Base-by-base conservation (phyloP, 1,140 invertebrate species). In the Mylabris phalerata region DNA sequence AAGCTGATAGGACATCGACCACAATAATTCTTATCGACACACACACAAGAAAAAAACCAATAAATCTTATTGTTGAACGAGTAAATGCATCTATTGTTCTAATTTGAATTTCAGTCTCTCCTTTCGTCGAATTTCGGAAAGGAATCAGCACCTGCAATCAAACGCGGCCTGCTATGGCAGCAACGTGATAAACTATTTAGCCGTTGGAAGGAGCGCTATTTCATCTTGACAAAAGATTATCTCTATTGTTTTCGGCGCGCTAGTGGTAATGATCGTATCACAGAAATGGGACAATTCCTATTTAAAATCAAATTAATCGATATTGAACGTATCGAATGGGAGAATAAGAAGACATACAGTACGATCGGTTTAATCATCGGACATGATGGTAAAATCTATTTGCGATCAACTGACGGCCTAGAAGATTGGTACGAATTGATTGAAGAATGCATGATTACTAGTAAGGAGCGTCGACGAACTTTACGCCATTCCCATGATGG, bases 251-350 rank as follows among this genome's bases (percentile, higher is more conserved):
- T 87, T 70, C 79, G 85, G 64, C 77, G 82, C 66, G 80, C 82
- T 32, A 80, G 82, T 4, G 79, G 79, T 46, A 71, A 77, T 27
- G 79, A 84, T 64, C 75, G 81, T 50, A 81, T 84, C 56, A 85
- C 84, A 4, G 83, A 85, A 67, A 86, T 86, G 84, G 84, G 84
- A 50, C 81, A 82, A 65, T 86, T 86, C 70, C 78, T 86, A 52
- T 85, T 84, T 73, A 86, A 86, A 77, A 82, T 85, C 48, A 83
- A 84, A 71, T 70, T 86, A 58, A 81, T 82, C 41, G 83, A 84
- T 66, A 78, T 86, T 41, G 82, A 84, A 64, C 78, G 77, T 64
- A 80, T 85, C 43, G 81, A 83, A 71, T 85, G 83, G 83, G 75
- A 80, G 32, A 82, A 81, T 68, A 78, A 79, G 55, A 81, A 77